These are phyloP conservation scores for Chrysolina haemoptera DNA, from an alignment of 2,888 invertebrate species.

Conservation along the genomic window DNA sequence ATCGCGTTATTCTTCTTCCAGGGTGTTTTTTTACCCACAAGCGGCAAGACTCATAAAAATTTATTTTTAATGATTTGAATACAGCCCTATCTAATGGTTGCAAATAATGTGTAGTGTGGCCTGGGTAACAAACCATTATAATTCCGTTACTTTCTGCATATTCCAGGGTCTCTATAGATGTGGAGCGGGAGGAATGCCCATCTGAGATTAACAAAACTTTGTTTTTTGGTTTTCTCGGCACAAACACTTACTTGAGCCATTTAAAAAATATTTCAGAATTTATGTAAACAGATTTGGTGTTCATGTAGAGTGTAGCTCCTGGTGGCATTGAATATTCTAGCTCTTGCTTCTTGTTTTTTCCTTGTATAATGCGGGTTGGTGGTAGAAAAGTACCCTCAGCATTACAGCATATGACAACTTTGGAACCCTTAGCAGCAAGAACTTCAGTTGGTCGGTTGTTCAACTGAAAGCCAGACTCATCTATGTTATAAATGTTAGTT, in stretches of 20 bases:
- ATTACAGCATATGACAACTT: background rate
- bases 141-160: constrained; percentile 53
- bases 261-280: constrained; percentile 40
- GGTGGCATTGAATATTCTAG: background rate
- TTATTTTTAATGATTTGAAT: no score
- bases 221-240: constrained; percentile 57
- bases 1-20: no score
- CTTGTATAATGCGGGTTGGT: background rate
- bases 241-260: constrained; percentile 47
- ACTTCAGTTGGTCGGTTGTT: background rate
- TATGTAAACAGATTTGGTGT: constrained; percentile 48
- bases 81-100: constrained; percentile 57
- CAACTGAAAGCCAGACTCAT: background rate
- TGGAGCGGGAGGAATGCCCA: constrained; percentile 57
- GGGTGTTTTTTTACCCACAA: no score
- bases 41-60: no score
- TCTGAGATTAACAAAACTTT: constrained; percentile 58
- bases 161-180: constrained; percentile 35
- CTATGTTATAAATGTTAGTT: background rate
- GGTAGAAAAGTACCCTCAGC: background rate
- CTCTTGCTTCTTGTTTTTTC: background rate
- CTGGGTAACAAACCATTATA: constrained; percentile 55
- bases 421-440: background rate
- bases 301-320: background rate
- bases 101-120: constrained; percentile 56